Base-by-base conservation (phyloP, 2,113 vertebrate genomes). In the Grammomys surdaster region DNA sequence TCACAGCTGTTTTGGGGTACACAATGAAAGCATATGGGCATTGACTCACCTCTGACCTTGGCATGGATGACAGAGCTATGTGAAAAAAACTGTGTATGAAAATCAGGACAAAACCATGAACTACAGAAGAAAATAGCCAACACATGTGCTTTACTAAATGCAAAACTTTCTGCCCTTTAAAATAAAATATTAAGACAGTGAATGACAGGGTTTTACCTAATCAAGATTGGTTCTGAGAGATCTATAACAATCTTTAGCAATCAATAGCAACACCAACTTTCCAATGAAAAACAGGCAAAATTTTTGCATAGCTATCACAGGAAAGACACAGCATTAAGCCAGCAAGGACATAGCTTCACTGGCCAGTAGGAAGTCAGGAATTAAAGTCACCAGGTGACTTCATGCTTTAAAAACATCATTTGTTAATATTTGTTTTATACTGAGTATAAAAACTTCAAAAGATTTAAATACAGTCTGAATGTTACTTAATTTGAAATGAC, bases 21-120 rank as follows among this genome's bases (percentile, higher is more conserved):
- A 9, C 36, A n/a, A 28, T 80, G 56, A 78, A 80, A 94, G 82
- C 69, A 56, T 72, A 28, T 4, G 20, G 67, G 76, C 14, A 20
- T 85, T 56, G 17, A 63, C 17, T 56, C 73, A 81, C 8, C 8
- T 94, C 56, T 89, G 2, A 46, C 20, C 54, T 90, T 43, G 75
- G 77, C 36, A 77, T 24, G 56, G n/a, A 77, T 22, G 10, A 70
- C 6, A 73, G 75, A 20, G 56, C 5, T 85, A 90, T 85, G 51
- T 72, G 60, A 67, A 60, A 96, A 96, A 94, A 90, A 51, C 54
- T 51, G 58, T 87, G 87, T 88, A 33, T 76, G 80, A 65, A 56
- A 67, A 95, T 67, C 33, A 60, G 26, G 16, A 51, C 12, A 85
- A 51, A 46, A 78, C 63, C 67, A 72, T 90, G 63, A 60, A 82